Conservation (phyloP, 1,140 invertebrate genomes). For the Drosophila paulistorum region DNA sequence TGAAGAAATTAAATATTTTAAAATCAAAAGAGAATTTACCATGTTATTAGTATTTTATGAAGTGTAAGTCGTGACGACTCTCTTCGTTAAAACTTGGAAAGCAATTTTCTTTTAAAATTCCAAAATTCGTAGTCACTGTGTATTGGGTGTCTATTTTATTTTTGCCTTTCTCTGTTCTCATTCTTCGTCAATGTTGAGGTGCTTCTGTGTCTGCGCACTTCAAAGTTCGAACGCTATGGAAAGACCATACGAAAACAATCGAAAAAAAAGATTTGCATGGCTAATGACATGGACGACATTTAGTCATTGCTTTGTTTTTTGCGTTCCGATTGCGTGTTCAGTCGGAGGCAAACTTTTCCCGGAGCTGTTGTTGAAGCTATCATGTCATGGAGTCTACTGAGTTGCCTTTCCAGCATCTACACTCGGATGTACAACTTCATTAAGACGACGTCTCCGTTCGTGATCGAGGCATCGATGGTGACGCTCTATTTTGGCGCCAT, state of each 20-base stretch:
- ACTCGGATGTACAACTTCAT: constrained; percentile 65
- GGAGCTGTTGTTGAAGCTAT: constrained; percentile 8
- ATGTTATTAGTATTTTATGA: no score
- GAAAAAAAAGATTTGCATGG: constrained; percentile 50
- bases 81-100: no score
- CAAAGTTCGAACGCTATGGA: constrained; percentile 18
- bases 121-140: background rate
- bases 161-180: background rate
- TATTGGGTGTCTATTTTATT: background rate
- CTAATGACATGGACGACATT: constrained; percentile 43
- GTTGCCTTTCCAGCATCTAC: constrained; percentile 50
- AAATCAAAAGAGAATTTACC: no score
- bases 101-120: no score
- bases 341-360: constrained; percentile 46
- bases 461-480: constrained; percentile 72
- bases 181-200: background rate
- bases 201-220: constrained; percentile 7
- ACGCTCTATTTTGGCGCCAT: constrained; percentile 66
- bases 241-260: constrained; percentile 13
- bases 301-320: constrained; percentile 42
- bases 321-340: constrained; percentile 41
- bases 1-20: no score
- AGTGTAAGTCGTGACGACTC: no score
- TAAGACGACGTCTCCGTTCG: constrained; percentile 63
- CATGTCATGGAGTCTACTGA: constrained; percentile 60